Conservation (phyloP, 2,888 invertebrate species). For the Lasioglossum oenotherae region DNA sequence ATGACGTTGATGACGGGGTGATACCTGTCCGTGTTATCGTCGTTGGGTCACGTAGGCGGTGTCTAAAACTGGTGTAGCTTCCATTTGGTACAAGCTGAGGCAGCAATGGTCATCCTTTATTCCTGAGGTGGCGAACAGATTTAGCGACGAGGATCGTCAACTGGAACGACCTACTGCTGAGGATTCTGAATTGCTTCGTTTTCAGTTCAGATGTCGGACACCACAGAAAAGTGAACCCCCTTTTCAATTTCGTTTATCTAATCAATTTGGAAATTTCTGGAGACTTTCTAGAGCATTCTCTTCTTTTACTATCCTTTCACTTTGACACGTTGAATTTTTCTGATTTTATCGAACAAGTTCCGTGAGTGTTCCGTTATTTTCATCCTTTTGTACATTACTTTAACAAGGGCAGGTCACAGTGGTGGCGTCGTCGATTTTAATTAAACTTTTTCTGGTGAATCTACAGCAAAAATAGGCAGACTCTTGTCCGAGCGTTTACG, state of each 20-base stretch:
- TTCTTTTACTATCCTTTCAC: no score
- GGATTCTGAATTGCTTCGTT: background rate
- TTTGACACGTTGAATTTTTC: no score
- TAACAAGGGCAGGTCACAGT: background rate
- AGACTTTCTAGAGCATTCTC: no score
- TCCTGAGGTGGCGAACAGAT: slow-evolving; percentile 49
- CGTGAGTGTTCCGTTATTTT: no score
- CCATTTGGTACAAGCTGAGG: slow-evolving; percentile 49
- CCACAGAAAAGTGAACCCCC: background rate
- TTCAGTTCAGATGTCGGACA: background rate
- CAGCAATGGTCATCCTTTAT: slow-evolving; percentile 60
- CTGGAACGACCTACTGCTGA: slow-evolving; percentile 31
- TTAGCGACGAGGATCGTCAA: slow-evolving; percentile 45
- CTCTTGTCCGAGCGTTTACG: no score
- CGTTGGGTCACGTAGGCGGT: slow-evolving; percentile 47
- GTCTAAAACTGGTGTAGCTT: slow-evolving; percentile 37
- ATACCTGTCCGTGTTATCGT: slow-evolving; percentile 22
- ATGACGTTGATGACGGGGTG: slow-evolving; percentile 17
- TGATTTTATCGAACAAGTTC: no score
- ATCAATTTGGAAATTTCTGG: no score
- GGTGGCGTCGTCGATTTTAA: no score
- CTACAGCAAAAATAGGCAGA: no score
- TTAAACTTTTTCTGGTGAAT: no score
- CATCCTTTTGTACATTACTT: background rate
- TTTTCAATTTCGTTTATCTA: background rate